Base-by-base conservation (phyloP, 2,797 vertebrate genomes). In the Typhlichthys subterraneus region DNA sequence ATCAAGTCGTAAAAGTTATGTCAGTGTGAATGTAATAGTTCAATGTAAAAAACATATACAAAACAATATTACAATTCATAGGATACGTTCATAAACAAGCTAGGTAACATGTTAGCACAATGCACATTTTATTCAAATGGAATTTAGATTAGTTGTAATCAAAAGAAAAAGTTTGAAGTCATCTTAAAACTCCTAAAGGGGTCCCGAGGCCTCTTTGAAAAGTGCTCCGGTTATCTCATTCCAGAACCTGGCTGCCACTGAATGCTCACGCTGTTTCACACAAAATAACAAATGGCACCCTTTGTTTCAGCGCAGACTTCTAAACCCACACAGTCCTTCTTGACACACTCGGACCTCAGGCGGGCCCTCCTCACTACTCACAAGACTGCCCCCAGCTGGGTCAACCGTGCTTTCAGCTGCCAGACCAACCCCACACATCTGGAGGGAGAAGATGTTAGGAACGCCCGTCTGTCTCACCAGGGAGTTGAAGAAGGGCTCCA, bases 401-500 rank as follows among this genome's bases (percentile, higher is more conserved):
- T 94, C 94, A 0, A 48, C 59, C 0, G 85, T 59, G 73, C 81
- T 88, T 79, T 92, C 89, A 63, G 92, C 88, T 0, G 95, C 93
- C 72, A 95, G 67, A 63, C 95, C 94, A 17, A 93, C 93, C 1
- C 97, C 98, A 2, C 98, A 99, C 97, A 99, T 99, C 91, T 99
- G 97, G 81, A 99, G 93, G 80, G 97, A 99, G 84, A 99, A 99
- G 38, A 97, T 56, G 68, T 98, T 82, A 5, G 96, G 93, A 59
- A 99, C 96, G 56, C 89, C 87, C 4, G 94, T 92, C 85, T 97
- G 94, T 2, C 72, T 83, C 84, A 99, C 96, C 33, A 98, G 67
- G 1, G 97, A 97, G 76, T 97, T 94, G 67, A 99, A 98, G 90
- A 99, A 99, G 0, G 97, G 95, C 86, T 95, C 94, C 88, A 98